phyloP scores from a whole-genome alignment of 2,888 invertebrate genomes.

The Schizotus pectinicornis region DNA sequence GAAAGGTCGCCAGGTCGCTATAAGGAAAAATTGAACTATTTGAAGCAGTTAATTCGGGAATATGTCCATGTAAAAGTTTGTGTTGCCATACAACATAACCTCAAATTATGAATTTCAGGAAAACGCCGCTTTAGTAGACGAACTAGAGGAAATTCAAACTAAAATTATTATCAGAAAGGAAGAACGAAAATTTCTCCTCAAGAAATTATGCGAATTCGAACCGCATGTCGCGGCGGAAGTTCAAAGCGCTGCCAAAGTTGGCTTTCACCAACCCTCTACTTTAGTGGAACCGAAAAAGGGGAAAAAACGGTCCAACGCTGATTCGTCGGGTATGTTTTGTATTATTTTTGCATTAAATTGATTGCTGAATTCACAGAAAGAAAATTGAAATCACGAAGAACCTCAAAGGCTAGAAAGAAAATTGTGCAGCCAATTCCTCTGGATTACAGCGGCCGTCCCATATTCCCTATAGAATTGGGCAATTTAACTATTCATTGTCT shows the following conservation, averaged over 20 bases:
- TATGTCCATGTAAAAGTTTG: conserved; percentile 68
- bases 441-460: conserved; percentile 70
- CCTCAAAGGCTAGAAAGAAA: conserved; percentile 54
- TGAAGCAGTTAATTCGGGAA: conserved; percentile 70
- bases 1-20: conserved; percentile 58
- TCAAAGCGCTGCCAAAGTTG: conserved; percentile 52
- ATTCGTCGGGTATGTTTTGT: conserved; percentile 9
- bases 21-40: conserved; percentile 67
- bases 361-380: conserved; percentile 26
- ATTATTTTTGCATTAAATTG: not conserved
- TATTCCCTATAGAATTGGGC: conserved; percentile 76
- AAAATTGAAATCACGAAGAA: conserved; percentile 40
- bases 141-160: conserved; percentile 84
- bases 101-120: conserved; percentile 63
- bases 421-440: conserved; percentile 69
- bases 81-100: conserved; percentile 3
- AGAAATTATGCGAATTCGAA: conserved; percentile 76
- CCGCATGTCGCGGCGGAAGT: conserved; percentile 55
- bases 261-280: conserved; percentile 34
- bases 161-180: conserved; percentile 80
- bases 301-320: conserved; percentile 38
- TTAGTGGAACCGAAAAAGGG: conserved; percentile 42
- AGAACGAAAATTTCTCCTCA: conserved; percentile 80
- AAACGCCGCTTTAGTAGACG: conserved; percentile 87
- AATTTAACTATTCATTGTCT: conserved; percentile 74